Percentiles rank a stretch among this genome's conserved stretches.
These are phyloP conservation scores for Aphodius granarius DNA, from an alignment of 2,888 invertebrate genomes.

Conservation along the genomic window DNA sequence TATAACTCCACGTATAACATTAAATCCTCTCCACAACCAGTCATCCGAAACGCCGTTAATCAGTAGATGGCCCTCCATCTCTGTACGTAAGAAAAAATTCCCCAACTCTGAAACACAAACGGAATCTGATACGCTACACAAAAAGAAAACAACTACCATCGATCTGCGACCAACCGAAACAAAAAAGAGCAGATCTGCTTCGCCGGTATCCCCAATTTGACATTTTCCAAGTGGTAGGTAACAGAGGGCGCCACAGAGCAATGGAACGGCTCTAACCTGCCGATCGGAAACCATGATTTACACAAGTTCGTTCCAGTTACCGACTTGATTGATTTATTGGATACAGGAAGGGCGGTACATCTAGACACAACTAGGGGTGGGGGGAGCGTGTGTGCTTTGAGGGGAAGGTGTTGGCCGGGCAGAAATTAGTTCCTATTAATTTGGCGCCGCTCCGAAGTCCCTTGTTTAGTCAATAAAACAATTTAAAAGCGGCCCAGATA, in stretches of 20 bases:
- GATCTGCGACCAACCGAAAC: background rate
- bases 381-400: conserved; percentile 23
- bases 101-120: background rate
- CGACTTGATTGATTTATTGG: conserved; percentile 33
- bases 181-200: background rate
- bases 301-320: conserved; percentile 30
- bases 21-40: background rate
- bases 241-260: conserved; percentile 27
- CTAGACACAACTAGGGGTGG: background rate
- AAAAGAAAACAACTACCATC: background rate
- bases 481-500: conserved; percentile 6
- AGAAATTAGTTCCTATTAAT: conserved; percentile 19
- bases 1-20: background rate
- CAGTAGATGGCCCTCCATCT: background rate
- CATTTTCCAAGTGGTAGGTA: background rate
- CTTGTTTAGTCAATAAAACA: conserved; percentile 18
- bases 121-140: background rate
- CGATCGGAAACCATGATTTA: conserved; percentile 33
- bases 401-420: conserved; percentile 11
- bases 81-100: background rate
- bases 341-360: background rate
- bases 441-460: background rate
- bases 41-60: background rate
- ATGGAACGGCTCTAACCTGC: conserved; percentile 28
- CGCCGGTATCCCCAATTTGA: background rate